Conservation (phyloP, 2,888 invertebrate species). For the Limnephilus auricula region DNA sequence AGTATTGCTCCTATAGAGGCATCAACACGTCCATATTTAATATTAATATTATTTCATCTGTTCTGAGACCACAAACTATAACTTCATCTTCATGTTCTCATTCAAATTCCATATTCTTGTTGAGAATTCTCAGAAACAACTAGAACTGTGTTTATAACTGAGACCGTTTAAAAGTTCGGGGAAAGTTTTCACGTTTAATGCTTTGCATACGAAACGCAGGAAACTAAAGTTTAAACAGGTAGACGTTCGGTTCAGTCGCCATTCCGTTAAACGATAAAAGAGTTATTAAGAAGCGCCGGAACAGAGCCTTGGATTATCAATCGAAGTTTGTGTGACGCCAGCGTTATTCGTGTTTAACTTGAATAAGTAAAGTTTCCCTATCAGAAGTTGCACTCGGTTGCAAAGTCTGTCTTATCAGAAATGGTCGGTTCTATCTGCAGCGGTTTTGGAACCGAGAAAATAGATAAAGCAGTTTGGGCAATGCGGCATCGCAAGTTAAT, state of each 20-base stretch:
- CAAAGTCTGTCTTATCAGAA: slow-evolving; percentile 21
- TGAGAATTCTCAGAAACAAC: slow-evolving; percentile 17
- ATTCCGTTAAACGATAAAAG: slow-evolving; percentile 51
- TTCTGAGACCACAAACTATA: neutral
- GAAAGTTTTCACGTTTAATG: slow-evolving; percentile 36
- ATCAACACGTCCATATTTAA: neutral
- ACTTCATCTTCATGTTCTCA: neutral
- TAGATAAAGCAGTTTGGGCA: slow-evolving; percentile 34
- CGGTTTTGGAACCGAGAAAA: neutral
- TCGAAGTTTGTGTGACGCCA: slow-evolving; percentile 43
- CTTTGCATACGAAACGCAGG: slow-evolving; percentile 41
- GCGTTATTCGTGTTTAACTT: slow-evolving; percentile 52
- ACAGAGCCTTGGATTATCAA: slow-evolving; percentile 54
- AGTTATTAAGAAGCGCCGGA: slow-evolving; percentile 54
- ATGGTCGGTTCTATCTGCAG: slow-evolving; percentile 17
- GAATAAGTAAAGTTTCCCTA: slow-evolving; percentile 57
- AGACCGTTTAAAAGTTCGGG: slow-evolving; percentile 40
- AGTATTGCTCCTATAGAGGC: neutral
- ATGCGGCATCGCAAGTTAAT: slow-evolving; percentile 12
- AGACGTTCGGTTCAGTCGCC: slow-evolving; percentile 21
- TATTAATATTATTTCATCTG: neutral
- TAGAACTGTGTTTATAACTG: slow-evolving; percentile 49
- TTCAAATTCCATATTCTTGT: slow-evolving; percentile 8
- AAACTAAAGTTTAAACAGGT: slow-evolving; percentile 38
- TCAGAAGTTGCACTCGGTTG: slow-evolving; percentile 49